Conservation (phyloP, 2,888 invertebrate species). For the Drosophila barbarae region DNA sequence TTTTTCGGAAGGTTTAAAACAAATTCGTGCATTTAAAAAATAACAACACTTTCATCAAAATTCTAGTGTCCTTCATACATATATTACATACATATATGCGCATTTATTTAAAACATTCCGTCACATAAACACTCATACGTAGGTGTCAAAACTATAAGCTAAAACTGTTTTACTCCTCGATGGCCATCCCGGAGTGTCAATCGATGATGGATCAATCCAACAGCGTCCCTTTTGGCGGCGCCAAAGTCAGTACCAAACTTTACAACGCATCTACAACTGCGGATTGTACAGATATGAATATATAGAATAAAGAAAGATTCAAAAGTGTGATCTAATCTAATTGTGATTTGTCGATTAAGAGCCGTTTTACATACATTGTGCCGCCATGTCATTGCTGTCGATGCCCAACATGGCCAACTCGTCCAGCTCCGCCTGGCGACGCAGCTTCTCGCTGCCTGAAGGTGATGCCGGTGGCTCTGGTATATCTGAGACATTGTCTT, state of each 20-base stretch:
- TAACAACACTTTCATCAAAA: neutral
- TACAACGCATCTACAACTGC: constrained; percentile 60
- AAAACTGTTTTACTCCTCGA: constrained; percentile 20
- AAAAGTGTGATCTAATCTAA: neutral
- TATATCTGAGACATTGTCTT: constrained; percentile 70
- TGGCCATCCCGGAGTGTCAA: constrained; percentile 4
- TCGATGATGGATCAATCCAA: constrained; percentile 1
- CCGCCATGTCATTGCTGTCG: constrained; percentile 86
- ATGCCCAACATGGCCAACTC: constrained; percentile 92
- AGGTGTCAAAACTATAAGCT: constrained; percentile 15
- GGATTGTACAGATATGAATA: constrained; percentile 15
- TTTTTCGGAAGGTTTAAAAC: neutral
- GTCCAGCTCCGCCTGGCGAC: constrained; percentile 82
- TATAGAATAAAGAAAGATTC: constrained; percentile 11
- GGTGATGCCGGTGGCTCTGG: constrained; percentile 74
- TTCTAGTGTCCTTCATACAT: constrained; percentile 52
- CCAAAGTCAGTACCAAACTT: constrained; percentile 37
- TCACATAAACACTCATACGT: constrained; percentile 54
- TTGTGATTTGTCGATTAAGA: neutral
- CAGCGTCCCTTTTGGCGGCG: constrained; percentile 9
- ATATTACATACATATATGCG: constrained; percentile 72
- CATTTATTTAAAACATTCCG: constrained; percentile 61
- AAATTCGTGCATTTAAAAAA: neutral
- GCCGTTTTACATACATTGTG: constrained; percentile 78
- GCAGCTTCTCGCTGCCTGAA: constrained; percentile 80